Evolutionary conservation across 2,797 vertebrate species (phyloP).

Genomic region (Leptatherina wallacei): DNA sequence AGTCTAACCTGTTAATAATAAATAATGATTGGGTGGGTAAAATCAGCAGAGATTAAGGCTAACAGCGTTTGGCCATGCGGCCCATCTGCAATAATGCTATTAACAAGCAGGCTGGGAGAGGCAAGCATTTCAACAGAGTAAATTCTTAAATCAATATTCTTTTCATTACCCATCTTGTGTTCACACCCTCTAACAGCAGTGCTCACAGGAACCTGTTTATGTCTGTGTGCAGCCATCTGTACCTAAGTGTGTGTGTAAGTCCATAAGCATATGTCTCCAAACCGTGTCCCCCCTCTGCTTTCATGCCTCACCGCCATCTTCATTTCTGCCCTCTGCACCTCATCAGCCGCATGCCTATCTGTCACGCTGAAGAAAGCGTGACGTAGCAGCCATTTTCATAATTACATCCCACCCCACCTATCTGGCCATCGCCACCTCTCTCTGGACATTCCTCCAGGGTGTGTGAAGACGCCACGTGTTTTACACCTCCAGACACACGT

Average conservation of each 20-base stretch:
- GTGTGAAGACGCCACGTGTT: constrained; percentile 16
- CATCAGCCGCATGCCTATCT: constrained; percentile 38
- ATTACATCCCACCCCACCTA: constrained; percentile 34
- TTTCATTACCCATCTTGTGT: constrained; percentile 67
- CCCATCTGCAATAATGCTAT: constrained; percentile 62
- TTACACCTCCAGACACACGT: neutral
- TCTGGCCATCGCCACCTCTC: neutral
- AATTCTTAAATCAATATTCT: constrained; percentile 75
- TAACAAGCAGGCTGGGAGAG: constrained; percentile 57
- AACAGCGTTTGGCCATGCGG: constrained; percentile 56
- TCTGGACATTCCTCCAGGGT: constrained; percentile 8
- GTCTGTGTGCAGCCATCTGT: constrained; percentile 29
- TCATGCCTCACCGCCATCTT: constrained; percentile 40
- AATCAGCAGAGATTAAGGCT: constrained; percentile 56
- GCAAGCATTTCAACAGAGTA: constrained; percentile 57
- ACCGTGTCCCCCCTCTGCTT: constrained; percentile 18
- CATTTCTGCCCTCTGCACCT: constrained; percentile 40
- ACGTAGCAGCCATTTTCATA: constrained; percentile 61
- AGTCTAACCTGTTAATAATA: constrained; percentile 63
- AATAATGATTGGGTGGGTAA: constrained; percentile 57
- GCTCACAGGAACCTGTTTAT: constrained; percentile 42
- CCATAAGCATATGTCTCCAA: constrained; percentile 32
- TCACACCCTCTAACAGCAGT: constrained; percentile 38
- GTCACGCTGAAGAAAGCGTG: constrained; percentile 38
- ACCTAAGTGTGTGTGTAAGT: constrained; percentile 5